These are phyloP conservation scores for Macrophya alboannulata DNA, from an alignment of 2,888 invertebrate species.

Conservation along the genomic window DNA sequence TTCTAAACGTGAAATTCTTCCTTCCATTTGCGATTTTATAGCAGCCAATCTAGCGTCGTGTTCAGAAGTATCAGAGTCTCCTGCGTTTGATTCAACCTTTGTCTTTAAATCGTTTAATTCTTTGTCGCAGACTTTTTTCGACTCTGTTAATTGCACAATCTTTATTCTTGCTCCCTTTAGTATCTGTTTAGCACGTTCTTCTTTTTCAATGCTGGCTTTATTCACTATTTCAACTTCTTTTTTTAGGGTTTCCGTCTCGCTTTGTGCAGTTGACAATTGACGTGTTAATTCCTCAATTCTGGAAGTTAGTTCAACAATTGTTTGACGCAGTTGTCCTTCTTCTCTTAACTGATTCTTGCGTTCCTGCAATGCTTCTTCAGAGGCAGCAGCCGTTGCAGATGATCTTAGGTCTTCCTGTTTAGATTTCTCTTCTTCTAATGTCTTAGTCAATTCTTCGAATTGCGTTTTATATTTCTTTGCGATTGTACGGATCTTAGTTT, in stretches of 20 bases:
- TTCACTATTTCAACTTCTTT: slow-evolving; percentile 85
- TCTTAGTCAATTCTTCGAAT: slow-evolving; percentile 89
- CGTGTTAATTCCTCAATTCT: slow-evolving; percentile 76
- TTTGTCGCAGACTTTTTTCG: slow-evolving; percentile 82
- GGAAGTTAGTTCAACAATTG: slow-evolving; percentile 69
- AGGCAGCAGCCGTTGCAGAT: slow-evolving; percentile 78
- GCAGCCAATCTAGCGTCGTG: slow-evolving; percentile 81
- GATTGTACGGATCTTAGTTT: slow-evolving; percentile 91
- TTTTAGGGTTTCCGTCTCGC: slow-evolving; percentile 85
- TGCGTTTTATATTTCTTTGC: slow-evolving; percentile 96
- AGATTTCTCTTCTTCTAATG: slow-evolving; percentile 85
- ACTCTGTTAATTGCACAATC: slow-evolving; percentile 88
- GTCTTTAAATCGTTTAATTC: slow-evolving; percentile 74
- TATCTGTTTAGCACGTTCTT: slow-evolving; percentile 85
- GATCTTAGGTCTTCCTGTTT: slow-evolving; percentile 82
- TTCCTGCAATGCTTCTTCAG: slow-evolving; percentile 78
- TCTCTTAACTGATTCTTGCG: slow-evolving; percentile 80
- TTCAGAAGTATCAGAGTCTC: slow-evolving; percentile 75
- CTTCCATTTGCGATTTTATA: slow-evolving; percentile 88
- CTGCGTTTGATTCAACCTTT: slow-evolving; percentile 70
- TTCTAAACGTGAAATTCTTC: slow-evolving; percentile 86
- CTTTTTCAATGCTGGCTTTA: slow-evolving; percentile 83
- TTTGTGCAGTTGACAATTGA: slow-evolving; percentile 80
- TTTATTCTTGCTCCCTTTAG: slow-evolving; percentile 89
- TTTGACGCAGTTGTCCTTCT: slow-evolving; percentile 80